Evolutionary conservation across 2,797 vertebrate species (phyloP), one percentile per base, ranked within the genome.

Genomic region (Anguilla pacifica): DNA sequence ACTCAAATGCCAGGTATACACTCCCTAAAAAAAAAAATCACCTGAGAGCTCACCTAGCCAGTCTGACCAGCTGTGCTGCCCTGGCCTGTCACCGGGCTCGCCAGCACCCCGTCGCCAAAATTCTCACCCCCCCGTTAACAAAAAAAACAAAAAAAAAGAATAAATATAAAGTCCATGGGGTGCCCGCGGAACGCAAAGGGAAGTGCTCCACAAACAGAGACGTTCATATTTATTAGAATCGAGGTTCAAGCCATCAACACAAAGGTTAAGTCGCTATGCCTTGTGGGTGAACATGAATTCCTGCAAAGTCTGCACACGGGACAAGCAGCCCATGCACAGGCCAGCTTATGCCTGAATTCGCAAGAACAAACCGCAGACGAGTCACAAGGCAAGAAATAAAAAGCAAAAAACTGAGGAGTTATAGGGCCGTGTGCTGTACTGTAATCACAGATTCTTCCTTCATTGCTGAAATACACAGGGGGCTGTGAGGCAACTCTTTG

Each of bases 1-100:
- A 35, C 35, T 35, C 35, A 35, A 35, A 49, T 9, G 77, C 39
- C 77, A 1, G 43, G 39, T 43, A 19, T 10, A 35, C 77, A 46
- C 17, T 46, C 39, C 70, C 22, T 57, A 57, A 57, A 57, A 10
- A 31, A 35, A 35, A 35, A 35, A 35, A n/a, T n/a, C 35, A 81
- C 19, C 91, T 84, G 64, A 39, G 67, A 86, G 83, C 90, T 87
- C 31, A 88, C 51, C 6, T 6, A 90, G 86, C 93, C 85, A 90
- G 93, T 91, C 88, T 89, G 93, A 94, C 92, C 17, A 88, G 90
- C 89, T 90, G 87, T 86, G 88, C 43, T 6, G 22, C 39, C 19
- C 15, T 1, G 9, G 4, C 74, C 15, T 7, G 13, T 31, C 39
- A 43, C 46, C 35, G 3, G 6, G 13, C 17, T 15, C 0, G n/a